Percentiles rank a stretch among this genome's conserved stretches.
phyloP scores from a whole-genome alignment of 2,113 vertebrate species.

The Entelurus aequoreus region DNA sequence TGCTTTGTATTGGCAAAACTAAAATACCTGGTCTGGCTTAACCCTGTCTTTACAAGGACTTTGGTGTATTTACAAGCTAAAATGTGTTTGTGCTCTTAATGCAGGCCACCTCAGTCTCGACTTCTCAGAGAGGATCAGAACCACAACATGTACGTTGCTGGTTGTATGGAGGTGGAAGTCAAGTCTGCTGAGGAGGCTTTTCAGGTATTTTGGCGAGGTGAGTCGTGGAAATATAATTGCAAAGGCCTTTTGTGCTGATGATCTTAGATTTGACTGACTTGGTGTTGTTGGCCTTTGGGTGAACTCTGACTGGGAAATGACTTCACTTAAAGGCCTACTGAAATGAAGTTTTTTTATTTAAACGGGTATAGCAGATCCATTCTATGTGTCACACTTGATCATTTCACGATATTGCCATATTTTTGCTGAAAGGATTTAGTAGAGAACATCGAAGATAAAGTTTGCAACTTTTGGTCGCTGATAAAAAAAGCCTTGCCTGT shows the following conservation, averaged over 20 bases:
- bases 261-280: conserved; percentile 65
- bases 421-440: no score
- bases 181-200: conserved; percentile 94
- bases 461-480: no score
- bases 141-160: conserved; percentile 95
- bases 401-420: no score
- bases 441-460: no score
- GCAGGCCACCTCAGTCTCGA: conserved; percentile 91
- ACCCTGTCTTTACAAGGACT: not conserved
- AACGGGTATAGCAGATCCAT: no score
- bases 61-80: not conserved
- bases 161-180: conserved; percentile 92
- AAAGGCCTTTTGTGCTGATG: conserved; percentile 57
- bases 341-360: no score
- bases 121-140: conserved; percentile 90
- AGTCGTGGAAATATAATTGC: conserved; percentile 10
- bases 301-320: conserved; percentile 67
- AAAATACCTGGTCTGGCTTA: conserved; percentile 15
- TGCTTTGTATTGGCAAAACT: conserved; percentile 21
- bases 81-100: conserved; percentile 28
- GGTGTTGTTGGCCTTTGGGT: conserved; percentile 62
- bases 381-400: no score
- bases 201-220: conserved; percentile 95
- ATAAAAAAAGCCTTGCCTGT: no score
- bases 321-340: no score